Base-by-base conservation (phyloP, 2,888 invertebrate species). In the Hetaerina titia region DNA sequence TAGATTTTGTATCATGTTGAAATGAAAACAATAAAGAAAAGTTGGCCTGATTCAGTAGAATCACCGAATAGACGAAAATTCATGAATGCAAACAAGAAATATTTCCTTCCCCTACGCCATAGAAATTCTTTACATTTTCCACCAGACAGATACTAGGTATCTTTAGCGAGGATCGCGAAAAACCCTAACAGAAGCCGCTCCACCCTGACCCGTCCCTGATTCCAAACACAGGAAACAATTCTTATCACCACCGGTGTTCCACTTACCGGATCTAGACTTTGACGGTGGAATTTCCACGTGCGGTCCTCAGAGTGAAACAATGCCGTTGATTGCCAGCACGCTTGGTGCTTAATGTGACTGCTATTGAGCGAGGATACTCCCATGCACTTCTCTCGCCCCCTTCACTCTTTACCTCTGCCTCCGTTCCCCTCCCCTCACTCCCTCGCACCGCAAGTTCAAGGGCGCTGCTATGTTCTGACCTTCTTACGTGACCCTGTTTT, bases 401-500 rank as follows among this genome's bases (percentile, higher is more conserved):
- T 69, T n/a, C 81, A 25, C 31, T 11, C 31, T 31, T 11, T 13
- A 25, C 13, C 81, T n/a, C 81, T 81, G 60, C 60, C 60, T 15
- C 13, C 60, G 13, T 57, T 56, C 45, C 90, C 90, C 31, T 90
- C 64, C 31, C 60, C 2, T 8, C 25, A 25, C 64, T 90, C 63
- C 63, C 63, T 92, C 63, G 22, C 69, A 69, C 56, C 56, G 31
- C 60, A 63, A 92, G 92, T 92, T 92, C 92, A 92, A 92, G 92
- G 92, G 92, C 92, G 92, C 92, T 69, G 25, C 56, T 64, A 69
- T 60, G 69, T 15, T 6, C 92, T 92, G 92, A 92, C 92, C 92
- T 92, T 92, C 69, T 92, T 92, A 92, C 64, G 69, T 92, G 92
- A 92, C 92, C 92, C 92, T 92, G 69, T 92, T 92, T 92, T 69